Base-by-base conservation (phyloP, 2,113 vertebrate species). In the Ochotona curzoniae region DNA sequence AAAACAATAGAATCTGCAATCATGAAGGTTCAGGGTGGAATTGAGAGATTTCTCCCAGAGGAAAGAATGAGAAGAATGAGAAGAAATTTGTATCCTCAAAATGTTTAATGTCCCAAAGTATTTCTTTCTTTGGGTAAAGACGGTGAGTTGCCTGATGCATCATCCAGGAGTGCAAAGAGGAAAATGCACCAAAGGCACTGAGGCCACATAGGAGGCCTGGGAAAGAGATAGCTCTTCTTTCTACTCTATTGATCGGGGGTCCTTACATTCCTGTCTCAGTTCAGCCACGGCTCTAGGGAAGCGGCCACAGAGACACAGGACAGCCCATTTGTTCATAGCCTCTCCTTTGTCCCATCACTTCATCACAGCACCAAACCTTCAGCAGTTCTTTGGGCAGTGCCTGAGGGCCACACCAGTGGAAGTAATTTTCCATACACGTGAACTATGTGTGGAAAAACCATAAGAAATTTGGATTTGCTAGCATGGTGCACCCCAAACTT, bases 281-380 rank as follows among this genome's bases (percentile, higher is more conserved):
- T 51, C 11, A 71, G 38, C 30, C 60, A 70, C 17, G 21, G 35
- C 14, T 23, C 1, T 1, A 20, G 1, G 51, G 67, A 57, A 66
- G 26, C n/a, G 0, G 4, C 25, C 2, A 13, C 12, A 9, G 15
- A 12, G n/a, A 28, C 49, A 28, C 0, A 13, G 9, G 38, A 32
- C 0, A 0, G 26, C 6, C 9, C 13, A 4, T 11, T 51, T 26
- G 75, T 2, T 79, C 28, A 54, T 1, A 23, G 49, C 21, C 32
- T 85, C 47, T 25, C 14, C 54, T 60, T 23, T 15, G 64, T 14
- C 60, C 35, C 47, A 14, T 17, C 15, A 70, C 44, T n/a, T 82
- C 74, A 18, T 66, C 14, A 44, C 0, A n/a, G 70, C n/a, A 57
- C 28, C 32, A 21, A 74, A 51, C 21, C 17, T 14, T 61, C 70